These are phyloP conservation scores for Seira ritae DNA, from an alignment of 2,888 invertebrate species.

Conservation along the genomic window DNA sequence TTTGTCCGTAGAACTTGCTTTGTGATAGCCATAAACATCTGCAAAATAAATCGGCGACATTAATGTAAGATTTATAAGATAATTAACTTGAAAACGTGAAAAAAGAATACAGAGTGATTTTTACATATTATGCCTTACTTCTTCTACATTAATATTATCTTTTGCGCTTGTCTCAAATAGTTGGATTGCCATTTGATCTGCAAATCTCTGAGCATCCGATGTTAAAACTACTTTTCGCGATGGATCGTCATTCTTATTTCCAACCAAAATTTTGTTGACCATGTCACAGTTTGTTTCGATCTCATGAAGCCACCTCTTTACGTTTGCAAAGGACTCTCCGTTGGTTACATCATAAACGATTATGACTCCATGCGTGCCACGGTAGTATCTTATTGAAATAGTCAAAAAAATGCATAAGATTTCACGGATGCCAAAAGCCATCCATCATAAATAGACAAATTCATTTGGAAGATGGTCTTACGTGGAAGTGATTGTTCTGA, in stretches of 20 bases:
- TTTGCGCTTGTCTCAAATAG: conserved; percentile 99
- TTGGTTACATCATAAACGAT: conserved; percentile 99
- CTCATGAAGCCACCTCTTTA: conserved; percentile 99
- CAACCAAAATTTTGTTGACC: conserved; percentile 98
- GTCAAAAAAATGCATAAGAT: conserved; percentile 67
- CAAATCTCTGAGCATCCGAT: conserved; percentile 97
- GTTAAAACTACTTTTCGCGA: conserved; percentile 97
- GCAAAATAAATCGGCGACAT: conserved; percentile 71
- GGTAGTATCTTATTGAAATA: conserved; percentile 96
- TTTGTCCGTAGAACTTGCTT: conserved; percentile 91
- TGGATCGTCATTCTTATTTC: conserved; percentile 97
- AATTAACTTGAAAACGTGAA: background rate
- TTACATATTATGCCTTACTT: conserved; percentile 80
- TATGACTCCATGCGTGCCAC: conserved; percentile 99
- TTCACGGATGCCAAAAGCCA: conserved; percentile 31
- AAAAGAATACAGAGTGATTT: background rate
- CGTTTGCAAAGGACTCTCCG: conserved; percentile 99
- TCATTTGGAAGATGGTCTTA: conserved; percentile 76
- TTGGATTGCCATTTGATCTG: conserved; percentile 97
- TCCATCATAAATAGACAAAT: conserved; percentile 21
- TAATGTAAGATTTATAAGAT: too few relatives aligned
- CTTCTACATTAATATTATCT: conserved; percentile 99
- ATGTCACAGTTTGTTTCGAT: conserved; percentile 99
- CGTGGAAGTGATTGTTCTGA: conserved; percentile 99
- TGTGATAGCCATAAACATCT: conserved; percentile 86